phyloP scores from a whole-genome alignment of 2,797 vertebrate species.

The Thunnus albacares region DNA sequence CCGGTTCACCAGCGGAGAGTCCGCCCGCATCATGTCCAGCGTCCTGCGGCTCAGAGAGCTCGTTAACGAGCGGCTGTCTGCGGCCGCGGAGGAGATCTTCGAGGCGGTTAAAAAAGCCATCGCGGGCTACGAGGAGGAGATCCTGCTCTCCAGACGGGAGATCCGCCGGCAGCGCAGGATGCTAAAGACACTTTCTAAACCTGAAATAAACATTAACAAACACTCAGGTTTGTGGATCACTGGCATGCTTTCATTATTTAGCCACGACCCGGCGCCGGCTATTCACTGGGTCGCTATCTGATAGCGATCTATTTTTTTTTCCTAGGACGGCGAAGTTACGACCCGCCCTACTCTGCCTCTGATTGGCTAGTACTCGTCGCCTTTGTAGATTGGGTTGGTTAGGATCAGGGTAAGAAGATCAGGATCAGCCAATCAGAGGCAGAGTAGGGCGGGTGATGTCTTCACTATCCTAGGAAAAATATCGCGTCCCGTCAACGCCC shows the following conservation, averaged over 20 bases:
- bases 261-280: background rate
- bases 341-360: no score
- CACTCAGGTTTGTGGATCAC: slow-evolving; percentile 41
- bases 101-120: slow-evolving; percentile 62
- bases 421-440: no score
- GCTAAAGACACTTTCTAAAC: background rate
- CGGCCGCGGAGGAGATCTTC: slow-evolving; percentile 71
- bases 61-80: slow-evolving; percentile 75
- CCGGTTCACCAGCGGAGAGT: background rate
- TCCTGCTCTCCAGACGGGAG: slow-evolving; percentile 67
- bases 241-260: no score
- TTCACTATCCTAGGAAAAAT: no score
- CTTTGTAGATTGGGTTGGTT: no score
- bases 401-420: no score
- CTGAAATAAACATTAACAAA: background rate
- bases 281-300: background rate
- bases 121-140: slow-evolving; percentile 74
- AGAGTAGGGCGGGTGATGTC: no score
- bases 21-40: slow-evolving; percentile 50
- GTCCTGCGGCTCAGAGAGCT: slow-evolving; percentile 56
- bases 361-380: no score
- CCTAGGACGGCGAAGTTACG: no score
- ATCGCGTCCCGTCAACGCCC: background rate
- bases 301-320: no score
- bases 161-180: slow-evolving; percentile 51